Percentiles rank a stretch among this genome's conserved stretches.
Evolutionary conservation across 2,888 invertebrate species (phyloP).

Genomic region (Ametastegia equiseti): DNA sequence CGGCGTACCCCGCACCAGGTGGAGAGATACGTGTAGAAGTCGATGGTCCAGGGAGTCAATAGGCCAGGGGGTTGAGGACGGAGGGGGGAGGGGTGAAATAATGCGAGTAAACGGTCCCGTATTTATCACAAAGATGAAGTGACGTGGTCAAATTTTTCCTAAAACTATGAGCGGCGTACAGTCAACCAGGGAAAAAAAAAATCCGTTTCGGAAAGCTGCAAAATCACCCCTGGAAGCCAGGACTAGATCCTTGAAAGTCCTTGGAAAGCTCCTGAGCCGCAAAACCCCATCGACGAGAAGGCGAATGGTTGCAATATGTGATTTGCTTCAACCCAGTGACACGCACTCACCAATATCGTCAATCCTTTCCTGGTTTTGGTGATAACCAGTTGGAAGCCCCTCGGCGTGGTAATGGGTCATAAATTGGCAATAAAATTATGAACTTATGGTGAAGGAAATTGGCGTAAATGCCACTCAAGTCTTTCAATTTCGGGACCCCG

Average conservation of each 20-base stretch:
- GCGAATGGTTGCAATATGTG: background rate
- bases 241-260: background rate
- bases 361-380: background rate
- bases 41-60: constrained; percentile 10
- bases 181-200: background rate
- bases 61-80: constrained; percentile 13
- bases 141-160: constrained; percentile 70
- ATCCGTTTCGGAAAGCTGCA: background rate
- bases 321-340: constrained; percentile 12
- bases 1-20: constrained; percentile 13
- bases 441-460: constrained; percentile 72
- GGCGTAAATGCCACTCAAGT: constrained; percentile 69
- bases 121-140: constrained; percentile 75
- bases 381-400: constrained; percentile 4
- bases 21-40: constrained; percentile 1
- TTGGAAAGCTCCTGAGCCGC: background rate
- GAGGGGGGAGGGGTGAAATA: constrained; percentile 64
- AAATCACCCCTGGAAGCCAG: background rate
- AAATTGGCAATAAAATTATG: constrained; percentile 74
- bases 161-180: constrained; percentile 5
- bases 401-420: constrained; percentile 65
- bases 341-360: constrained; percentile 9
- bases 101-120: constrained; percentile 74
- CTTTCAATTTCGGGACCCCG: constrained; percentile 71
- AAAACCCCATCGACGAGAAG: constrained; percentile 3